Conservation (phyloP, 2,888 invertebrate genomes). For the Choristoneura rosaceana region DNA sequence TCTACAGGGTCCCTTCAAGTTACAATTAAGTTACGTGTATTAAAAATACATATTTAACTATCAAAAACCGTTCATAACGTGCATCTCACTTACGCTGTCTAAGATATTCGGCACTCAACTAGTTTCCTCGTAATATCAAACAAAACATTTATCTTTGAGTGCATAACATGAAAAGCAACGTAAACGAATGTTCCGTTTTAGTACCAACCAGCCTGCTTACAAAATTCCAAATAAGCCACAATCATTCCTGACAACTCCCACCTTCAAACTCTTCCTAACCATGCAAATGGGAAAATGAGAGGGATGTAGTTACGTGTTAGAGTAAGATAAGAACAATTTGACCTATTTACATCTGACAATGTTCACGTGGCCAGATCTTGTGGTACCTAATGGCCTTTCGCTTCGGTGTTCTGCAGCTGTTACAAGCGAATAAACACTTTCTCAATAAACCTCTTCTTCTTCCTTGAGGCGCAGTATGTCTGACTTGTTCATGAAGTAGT, state of each 20-base stretch:
- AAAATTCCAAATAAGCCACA: slow-evolving; percentile 53
- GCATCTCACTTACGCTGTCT: slow-evolving; percentile 40
- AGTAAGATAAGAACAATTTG: background rate
- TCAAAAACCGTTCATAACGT: slow-evolving; percentile 29
- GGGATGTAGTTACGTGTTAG: background rate
- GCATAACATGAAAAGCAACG: slow-evolving; percentile 60
- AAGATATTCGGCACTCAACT: slow-evolving; percentile 59
- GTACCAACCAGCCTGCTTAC: slow-evolving; percentile 48
- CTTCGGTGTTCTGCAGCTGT: slow-evolving; percentile 7
- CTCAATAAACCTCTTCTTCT: slow-evolving; percentile 89
- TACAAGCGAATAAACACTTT: slow-evolving; percentile 2
- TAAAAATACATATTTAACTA: slow-evolving; percentile 46
- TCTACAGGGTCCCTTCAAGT: slow-evolving; percentile 71
- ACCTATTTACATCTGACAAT: background rate
- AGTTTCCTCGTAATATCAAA: slow-evolving; percentile 28
- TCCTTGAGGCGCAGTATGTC: slow-evolving; percentile 94
- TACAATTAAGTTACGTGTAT: slow-evolving; percentile 50
- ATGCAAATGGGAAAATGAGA: background rate
- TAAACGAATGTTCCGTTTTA: slow-evolving; percentile 43
- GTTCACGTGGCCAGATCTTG: background rate
- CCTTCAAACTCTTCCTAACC: background rate
- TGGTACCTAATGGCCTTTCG: background rate
- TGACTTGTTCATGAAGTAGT: slow-evolving; percentile 96
- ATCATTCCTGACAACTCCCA: slow-evolving; percentile 44
- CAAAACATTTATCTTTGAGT: slow-evolving; percentile 40